These are phyloP conservation scores for Helicolenus hilgendorfi DNA, from an alignment of 2,797 vertebrate species.

Conservation along the genomic window DNA sequence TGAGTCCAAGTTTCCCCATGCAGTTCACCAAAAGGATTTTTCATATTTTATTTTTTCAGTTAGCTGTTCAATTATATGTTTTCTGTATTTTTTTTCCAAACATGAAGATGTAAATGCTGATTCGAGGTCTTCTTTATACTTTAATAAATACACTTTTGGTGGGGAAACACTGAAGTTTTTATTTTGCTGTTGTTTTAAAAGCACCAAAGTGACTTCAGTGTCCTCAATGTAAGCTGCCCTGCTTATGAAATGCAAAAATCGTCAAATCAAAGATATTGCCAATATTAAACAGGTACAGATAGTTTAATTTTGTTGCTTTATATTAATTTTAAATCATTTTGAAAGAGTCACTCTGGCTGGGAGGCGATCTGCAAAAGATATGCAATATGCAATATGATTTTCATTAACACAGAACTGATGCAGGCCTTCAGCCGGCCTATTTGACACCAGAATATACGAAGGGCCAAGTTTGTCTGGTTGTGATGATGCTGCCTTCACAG, in stretches of 20 bases:
- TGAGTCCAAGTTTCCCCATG: background rate
- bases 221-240: background rate
- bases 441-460: conserved; percentile 9
- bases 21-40: background rate
- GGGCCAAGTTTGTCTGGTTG: conserved; percentile 24
- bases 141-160: background rate
- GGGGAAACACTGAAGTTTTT: background rate
- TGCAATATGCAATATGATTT: background rate
- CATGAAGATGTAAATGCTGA: background rate
- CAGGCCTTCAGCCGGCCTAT: background rate
- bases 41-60: background rate
- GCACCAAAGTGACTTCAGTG: background rate
- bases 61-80: background rate
- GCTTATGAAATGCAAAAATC: background rate
- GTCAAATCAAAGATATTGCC: background rate
- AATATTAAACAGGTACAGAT: background rate
- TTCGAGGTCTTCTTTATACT: background rate
- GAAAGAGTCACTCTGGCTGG: background rate
- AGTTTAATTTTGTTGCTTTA: background rate
- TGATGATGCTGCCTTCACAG: conserved; percentile 45
- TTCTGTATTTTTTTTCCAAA: background rate
- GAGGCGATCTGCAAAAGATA: background rate
- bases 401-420: background rate
- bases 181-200: background rate
- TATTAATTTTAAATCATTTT: background rate